Base-by-base conservation (phyloP, 2,888 invertebrate genomes). In the Dione juno region DNA sequence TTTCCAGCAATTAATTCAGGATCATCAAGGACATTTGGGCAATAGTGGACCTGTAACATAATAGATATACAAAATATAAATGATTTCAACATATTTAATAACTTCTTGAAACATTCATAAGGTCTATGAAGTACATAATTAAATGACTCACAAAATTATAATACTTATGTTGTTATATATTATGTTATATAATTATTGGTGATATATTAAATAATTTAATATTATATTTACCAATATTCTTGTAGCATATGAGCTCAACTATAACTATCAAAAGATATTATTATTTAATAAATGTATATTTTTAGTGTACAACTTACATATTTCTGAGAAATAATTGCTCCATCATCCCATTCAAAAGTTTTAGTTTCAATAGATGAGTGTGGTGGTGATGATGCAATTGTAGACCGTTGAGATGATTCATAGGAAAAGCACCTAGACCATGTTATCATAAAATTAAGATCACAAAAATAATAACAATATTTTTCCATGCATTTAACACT, bases 21-120 rank as follows among this genome's bases (percentile, higher is more conserved):
- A 91, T 99, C 98, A 86, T 99, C 99, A 72, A 99, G 90, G 67
- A 98, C 94, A 87, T 97, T 97, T 0, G 98, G 97, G 79, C 97
- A 96, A 83, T 99, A 99, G 76, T 95, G 94, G 40, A 92, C 84
- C 93, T 93, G 81, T n/a, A 65, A 58, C n/a, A 45, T 43, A 28
- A 10, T 35, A 48, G 10, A 1, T 13, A 61, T 45, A 48, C 10
- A 35, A 59, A 13, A 21, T 28, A 37, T 37, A 7, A 37, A 37
- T 13, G 41, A 16, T 14, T 59, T 9, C 8, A 40, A 19, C 19
- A 16, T 6, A 50, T 50, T 19, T 10, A 48, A 48, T 16, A 48
- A n/a, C n/a, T n/a, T n/a, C n/a, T n/a, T n/a, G n/a, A n/a, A n/a
- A n/a, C n/a, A n/a, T n/a, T n/a, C n/a, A n/a, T n/a, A n/a, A n/a